Percentiles rank a stretch among this genome's conserved stretches.
Conservation (phyloP, 1,140 invertebrate genomes). For the Drosophila albomicans region DNA sequence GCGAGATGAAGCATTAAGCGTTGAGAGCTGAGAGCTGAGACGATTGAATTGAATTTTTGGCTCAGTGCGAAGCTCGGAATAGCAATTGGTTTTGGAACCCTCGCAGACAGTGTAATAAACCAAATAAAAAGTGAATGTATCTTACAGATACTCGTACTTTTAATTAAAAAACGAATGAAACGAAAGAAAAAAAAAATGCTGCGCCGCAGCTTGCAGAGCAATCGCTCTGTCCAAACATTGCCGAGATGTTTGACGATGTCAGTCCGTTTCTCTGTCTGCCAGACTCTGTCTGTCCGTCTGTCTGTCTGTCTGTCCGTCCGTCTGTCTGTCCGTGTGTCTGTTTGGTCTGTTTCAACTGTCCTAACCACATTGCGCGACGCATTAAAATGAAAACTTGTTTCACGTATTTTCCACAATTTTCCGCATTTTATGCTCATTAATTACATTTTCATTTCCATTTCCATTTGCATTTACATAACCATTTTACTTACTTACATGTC, state of each 20-base stretch:
- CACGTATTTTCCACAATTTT: slow-evolving; percentile 72
- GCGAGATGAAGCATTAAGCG: not conserved
- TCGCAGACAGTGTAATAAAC: slow-evolving; percentile 37
- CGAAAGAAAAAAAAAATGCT: not conserved
- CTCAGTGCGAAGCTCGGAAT: slow-evolving; percentile 11
- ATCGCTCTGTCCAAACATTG: slow-evolving; percentile 62
- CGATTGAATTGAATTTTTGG: not conserved
- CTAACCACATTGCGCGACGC: slow-evolving; percentile 41
- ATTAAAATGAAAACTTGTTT: slow-evolving; percentile 74
- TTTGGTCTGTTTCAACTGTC: slow-evolving; percentile 24
- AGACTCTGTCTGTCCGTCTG: not conserved
- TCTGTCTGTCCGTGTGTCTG: not conserved
- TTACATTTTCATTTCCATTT: slow-evolving; percentile 77
- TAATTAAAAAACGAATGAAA: slow-evolving; percentile 36
- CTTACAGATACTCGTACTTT: slow-evolving; percentile 54
- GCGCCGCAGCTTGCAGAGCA: slow-evolving; percentile 36
- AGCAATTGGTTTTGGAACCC: slow-evolving; percentile 6
- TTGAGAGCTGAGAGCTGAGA: not conserved
- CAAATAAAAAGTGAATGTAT: slow-evolving; percentile 64
- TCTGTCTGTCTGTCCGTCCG: not conserved
- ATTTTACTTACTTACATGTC: slow-evolving; percentile 52
- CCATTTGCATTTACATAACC: slow-evolving; percentile 75
- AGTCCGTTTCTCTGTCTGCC: slow-evolving; percentile 13
- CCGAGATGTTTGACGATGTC: slow-evolving; percentile 69
- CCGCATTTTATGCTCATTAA: slow-evolving; percentile 82